A percentile compares a stretch with the other conserved stretches of the same genome.
phyloP scores from a whole-genome alignment of 2,113 vertebrate species.

The Salvator merianae region DNA sequence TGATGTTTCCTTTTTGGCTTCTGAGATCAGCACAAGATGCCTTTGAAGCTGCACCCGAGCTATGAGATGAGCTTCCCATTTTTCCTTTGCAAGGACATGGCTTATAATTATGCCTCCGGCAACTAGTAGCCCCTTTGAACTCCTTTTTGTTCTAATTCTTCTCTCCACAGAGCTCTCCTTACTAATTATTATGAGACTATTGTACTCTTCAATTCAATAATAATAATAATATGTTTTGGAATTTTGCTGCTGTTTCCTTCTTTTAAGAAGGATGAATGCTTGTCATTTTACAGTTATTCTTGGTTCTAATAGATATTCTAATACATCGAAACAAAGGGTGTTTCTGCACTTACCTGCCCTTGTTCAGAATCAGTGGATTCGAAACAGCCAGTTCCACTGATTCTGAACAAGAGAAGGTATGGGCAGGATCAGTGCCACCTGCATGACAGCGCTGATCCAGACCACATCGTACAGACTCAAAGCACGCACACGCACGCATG shows the following conservation, averaged over 20 bases:
- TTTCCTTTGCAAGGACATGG: neutral
- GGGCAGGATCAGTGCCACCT: no score
- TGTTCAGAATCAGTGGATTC: no score
- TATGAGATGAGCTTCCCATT: neutral
- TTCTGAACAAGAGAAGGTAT: no score
- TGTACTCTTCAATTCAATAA: neutral
- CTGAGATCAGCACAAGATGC: slow-evolving; percentile 1
- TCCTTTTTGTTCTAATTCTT: neutral
- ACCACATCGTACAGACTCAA: no score
- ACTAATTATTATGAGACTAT: neutral
- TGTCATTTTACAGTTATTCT: slow-evolving; percentile 1
- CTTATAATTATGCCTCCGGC: slow-evolving; percentile 3
- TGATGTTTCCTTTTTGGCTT: neutral
- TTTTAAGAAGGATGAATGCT: neutral
- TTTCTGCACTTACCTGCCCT: no score
- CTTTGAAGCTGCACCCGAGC: slow-evolving; percentile 10
- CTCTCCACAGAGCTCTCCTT: neutral
- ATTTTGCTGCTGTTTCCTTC: neutral
- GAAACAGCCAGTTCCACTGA: no score
- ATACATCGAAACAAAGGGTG: no score
- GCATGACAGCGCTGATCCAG: no score
- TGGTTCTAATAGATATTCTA: neutral
- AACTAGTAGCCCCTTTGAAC: neutral
- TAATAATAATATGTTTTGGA: neutral
- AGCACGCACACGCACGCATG: no score